Conservation (phyloP, 2,888 invertebrate genomes). For the Drosophila anomalata region DNA sequence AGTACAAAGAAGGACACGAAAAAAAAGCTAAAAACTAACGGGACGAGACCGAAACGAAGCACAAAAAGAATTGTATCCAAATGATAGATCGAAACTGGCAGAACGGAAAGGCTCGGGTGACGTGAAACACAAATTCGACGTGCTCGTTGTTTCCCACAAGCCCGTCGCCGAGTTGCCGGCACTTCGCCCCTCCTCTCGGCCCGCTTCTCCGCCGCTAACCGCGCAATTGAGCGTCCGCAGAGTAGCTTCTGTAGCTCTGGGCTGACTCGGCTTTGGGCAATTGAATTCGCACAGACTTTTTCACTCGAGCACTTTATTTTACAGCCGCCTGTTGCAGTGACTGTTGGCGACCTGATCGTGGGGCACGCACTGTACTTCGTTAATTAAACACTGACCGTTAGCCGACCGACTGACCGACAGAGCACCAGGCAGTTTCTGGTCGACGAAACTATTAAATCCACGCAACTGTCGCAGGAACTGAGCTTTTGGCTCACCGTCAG, state of each 20-base stretch:
- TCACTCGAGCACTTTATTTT: neutral
- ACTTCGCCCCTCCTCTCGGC: neutral
- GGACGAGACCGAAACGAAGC: constrained; percentile 18
- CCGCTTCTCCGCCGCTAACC: neutral
- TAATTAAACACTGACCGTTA: constrained; percentile 2
- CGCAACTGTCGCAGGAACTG: too few relatives aligned
- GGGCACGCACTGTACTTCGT: neutral
- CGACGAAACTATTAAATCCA: too few relatives aligned
- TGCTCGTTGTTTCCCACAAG: neutral
- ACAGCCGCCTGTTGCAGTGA: neutral
- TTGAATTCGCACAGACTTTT: neutral
- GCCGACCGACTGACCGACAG: neutral
- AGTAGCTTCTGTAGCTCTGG: neutral
- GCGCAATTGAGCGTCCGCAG: neutral
- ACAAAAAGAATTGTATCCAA: constrained; percentile 8
- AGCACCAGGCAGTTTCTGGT: neutral
- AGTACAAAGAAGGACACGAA: constrained; percentile 16
- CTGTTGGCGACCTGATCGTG: neutral
- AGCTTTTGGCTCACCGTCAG: neutral
- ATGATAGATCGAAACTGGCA: constrained; percentile 5
- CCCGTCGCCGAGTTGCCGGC: neutral
- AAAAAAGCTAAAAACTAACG: constrained; percentile 17
- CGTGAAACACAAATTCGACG: constrained; percentile 23
- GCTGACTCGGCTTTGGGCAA: neutral
- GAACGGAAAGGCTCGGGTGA: constrained; percentile 6